These are phyloP conservation scores for Takifugu rubripes DNA, from an alignment of 2,797 vertebrate genomes.

Conservation along the genomic window DNA sequence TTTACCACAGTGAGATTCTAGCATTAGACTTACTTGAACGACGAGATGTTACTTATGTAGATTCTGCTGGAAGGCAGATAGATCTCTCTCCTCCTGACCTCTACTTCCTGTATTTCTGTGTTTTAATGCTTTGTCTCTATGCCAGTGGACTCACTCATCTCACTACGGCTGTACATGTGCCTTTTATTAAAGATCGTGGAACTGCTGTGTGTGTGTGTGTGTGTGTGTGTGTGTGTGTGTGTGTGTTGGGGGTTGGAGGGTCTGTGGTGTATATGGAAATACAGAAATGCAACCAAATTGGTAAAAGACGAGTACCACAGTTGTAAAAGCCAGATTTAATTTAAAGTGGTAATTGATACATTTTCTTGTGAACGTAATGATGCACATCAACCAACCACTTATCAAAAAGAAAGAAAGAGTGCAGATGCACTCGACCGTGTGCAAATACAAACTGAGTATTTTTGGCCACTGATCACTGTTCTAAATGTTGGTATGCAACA, in stretches of 20 bases:
- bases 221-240: neutral
- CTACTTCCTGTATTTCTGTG: constrained; percentile 74
- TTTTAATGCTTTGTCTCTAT: constrained; percentile 78
- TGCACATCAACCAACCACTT: no score
- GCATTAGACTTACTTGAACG: constrained; percentile 77
- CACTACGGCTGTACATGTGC: constrained; percentile 85
- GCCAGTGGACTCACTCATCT: constrained; percentile 78
- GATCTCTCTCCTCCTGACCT: constrained; percentile 73
- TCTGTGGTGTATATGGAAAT: constrained; percentile 12
- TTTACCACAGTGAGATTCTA: constrained; percentile 56
- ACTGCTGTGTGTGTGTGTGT: constrained; percentile 43
- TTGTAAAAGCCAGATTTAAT: no score
- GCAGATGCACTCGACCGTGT: no score
- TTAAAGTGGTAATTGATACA: no score
- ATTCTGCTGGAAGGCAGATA: constrained; percentile 70
- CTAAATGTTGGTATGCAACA: no score
- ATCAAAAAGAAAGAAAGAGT: no score
- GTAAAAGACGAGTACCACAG: no score
- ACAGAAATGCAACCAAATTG: constrained; percentile 8
- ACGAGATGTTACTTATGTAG: constrained; percentile 67
- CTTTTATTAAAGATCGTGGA: constrained; percentile 85
- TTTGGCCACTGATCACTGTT: no score
- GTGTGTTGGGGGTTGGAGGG: neutral
- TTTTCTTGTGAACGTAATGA: no score
- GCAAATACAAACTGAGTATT: no score